Conservation (phyloP, 2,888 invertebrate species). For the Noctuana brunneofusca region DNA sequence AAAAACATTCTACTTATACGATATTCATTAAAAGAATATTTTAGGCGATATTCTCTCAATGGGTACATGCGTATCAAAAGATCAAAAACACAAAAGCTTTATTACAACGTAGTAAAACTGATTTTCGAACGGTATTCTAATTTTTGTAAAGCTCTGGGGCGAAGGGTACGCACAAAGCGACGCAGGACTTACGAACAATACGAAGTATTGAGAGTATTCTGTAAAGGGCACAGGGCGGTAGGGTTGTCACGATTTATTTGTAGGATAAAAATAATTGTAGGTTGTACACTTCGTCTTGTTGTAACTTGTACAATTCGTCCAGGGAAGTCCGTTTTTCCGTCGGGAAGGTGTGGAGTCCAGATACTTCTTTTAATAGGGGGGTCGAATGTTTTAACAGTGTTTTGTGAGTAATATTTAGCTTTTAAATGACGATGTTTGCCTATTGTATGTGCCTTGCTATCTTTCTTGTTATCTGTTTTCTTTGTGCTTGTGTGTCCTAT, state of each 20-base stretch:
- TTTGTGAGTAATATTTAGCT: too few relatives aligned
- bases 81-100: conserved; percentile 1
- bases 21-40: not conserved
- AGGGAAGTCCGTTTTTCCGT: too few relatives aligned
- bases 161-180: conserved; percentile 30
- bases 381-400: too few relatives aligned
- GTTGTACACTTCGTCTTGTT: too few relatives aligned
- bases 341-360: too few relatives aligned
- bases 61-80: not conserved
- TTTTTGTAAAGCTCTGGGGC: conserved; percentile 17
- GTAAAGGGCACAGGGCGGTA: conserved; percentile 19
- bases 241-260: conserved; percentile 6
- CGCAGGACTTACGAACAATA: conserved; percentile 28
- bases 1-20: not conserved
- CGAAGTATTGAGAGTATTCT: conserved; percentile 20
- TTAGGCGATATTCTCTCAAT: not conserved
- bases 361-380: too few relatives aligned
- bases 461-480: too few relatives aligned
- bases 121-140: conserved; percentile 24
- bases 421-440: too few relatives aligned
- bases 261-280: not conserved
- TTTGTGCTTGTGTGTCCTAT: too few relatives aligned
- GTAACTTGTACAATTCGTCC: not conserved
- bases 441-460: too few relatives aligned
- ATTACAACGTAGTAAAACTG: conserved; percentile 12